Conservation (phyloP, 2,797 vertebrate species). For the Orientallactaga sibirica region DNA sequence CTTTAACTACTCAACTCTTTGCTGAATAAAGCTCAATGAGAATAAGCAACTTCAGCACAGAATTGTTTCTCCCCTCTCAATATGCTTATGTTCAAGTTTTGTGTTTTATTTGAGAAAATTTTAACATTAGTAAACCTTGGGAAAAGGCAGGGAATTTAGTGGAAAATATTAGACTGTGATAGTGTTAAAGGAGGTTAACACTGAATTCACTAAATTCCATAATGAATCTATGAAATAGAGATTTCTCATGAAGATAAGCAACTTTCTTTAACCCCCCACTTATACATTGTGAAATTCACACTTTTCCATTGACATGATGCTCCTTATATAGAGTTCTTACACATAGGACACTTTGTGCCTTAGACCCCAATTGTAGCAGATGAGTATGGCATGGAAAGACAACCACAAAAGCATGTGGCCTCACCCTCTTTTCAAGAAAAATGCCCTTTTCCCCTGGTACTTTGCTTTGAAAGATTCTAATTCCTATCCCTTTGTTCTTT, state of each 20-base stretch:
- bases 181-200: not conserved
- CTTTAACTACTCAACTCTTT: not conserved
- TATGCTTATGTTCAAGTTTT: not conserved
- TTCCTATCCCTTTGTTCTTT: not conserved
- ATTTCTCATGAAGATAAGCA: not conserved
- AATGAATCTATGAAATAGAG: not conserved
- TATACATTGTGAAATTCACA: not conserved
- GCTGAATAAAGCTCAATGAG: not conserved
- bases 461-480: not conserved
- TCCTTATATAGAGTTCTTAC: not conserved
- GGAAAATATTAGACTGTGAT: not conserved
- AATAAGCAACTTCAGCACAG: not conserved
- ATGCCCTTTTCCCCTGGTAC: not conserved
- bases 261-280: not conserved
- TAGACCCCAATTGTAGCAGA: not conserved
- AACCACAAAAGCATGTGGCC: not conserved
- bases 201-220: not conserved
- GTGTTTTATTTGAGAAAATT: not conserved
- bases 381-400: not conserved
- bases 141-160: not conserved
- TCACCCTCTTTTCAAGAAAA: not conserved
- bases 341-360: not conserved
- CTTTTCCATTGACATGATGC: constrained; percentile 11
- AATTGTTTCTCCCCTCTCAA: not conserved
- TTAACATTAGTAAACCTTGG: not conserved